phyloP scores from a whole-genome alignment of 2,888 invertebrate species.

The Orgyia antiqua region DNA sequence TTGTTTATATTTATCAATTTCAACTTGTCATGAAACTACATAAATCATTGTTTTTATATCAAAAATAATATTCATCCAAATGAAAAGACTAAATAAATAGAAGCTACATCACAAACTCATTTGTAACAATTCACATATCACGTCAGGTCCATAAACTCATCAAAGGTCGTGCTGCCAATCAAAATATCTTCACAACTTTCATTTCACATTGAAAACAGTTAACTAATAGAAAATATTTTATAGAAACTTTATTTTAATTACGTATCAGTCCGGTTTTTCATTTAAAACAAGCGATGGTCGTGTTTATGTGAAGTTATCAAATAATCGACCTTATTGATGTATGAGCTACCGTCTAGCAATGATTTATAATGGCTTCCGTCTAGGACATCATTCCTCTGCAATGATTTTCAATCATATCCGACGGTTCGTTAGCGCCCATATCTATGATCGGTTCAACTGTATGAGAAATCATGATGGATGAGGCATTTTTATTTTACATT shows the following conservation, averaged over 20 bases:
- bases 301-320: conserved; percentile 66
- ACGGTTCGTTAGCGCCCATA: conserved; percentile 71
- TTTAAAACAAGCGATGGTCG: conserved; percentile 44
- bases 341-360: conserved; percentile 67
- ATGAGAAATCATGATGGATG: conserved; percentile 32
- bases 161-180: conserved; percentile 50
- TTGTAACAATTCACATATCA: conserved; percentile 28
- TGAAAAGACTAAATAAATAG: conserved; percentile 22
- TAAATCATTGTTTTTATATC: too few relatives aligned
- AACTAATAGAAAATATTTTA: conserved; percentile 48
- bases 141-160: conserved; percentile 34
- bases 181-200: conserved; percentile 53
- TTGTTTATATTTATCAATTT: too few relatives aligned
- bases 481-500: conserved; percentile 29
- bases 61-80: too few relatives aligned
- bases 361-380: conserved; percentile 76
- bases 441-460: conserved; percentile 45
- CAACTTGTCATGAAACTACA: too few relatives aligned
- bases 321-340: conserved; percentile 75
- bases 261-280: conserved; percentile 27
- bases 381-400: conserved; percentile 72
- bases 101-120: conserved; percentile 18
- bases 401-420: conserved; percentile 77
- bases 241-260: conserved; percentile 58
- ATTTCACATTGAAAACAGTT: conserved; percentile 35